Base-by-base conservation (phyloP, 2,113 vertebrate species). In the Emydocephalus ijimae region DNA sequence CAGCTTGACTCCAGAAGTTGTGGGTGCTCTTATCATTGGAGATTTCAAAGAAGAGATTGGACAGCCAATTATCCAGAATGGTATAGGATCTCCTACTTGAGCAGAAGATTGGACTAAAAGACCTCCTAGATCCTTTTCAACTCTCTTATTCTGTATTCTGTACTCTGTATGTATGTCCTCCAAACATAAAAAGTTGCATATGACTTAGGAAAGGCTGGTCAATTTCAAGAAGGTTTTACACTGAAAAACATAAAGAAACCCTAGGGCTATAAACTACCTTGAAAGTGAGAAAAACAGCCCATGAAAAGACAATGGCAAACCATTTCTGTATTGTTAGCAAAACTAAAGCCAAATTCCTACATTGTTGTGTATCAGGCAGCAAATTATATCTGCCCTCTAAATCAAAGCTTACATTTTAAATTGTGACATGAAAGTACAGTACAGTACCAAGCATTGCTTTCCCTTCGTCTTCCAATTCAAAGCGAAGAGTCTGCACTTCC, bases 391-490 rank as follows among this genome's bases (percentile, higher is more conserved):
- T 81, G 48, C 29, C 48, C 14, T 55, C 87, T 81, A 15, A 64
- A 81, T 64, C 29, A 89, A 45, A 85, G 45, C 29, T 61, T 92
- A 92, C 39, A 15, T 87, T 61, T 86, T 92, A 86, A 56, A 89
- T 10, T 59, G 29, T 61, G 18, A 90, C 81, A 91, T 90, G 39
- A 89, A 85, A 97, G 94, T 94, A 45, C 0, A 97, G 94, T 94
- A 45, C 0, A 7, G 48, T 97, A 99, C 99, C 99, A 96, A 99
- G 98, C 99, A 99, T 99, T 94, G 99, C 99, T 97, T 99, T 99
- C 95, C 99, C 99, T 97, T 99, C 99, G 89, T 99, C 99, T 96
- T 99, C 99, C 96, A 99, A 97, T 87, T 99, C 99, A 93, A 99
- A 99, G 94, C 99, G 98, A 14, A 99, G 98, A 0, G 99, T 99